These are phyloP conservation scores for Vespertilio murinus DNA, from an alignment of 2,797 vertebrate genomes.

Conservation along the genomic window DNA sequence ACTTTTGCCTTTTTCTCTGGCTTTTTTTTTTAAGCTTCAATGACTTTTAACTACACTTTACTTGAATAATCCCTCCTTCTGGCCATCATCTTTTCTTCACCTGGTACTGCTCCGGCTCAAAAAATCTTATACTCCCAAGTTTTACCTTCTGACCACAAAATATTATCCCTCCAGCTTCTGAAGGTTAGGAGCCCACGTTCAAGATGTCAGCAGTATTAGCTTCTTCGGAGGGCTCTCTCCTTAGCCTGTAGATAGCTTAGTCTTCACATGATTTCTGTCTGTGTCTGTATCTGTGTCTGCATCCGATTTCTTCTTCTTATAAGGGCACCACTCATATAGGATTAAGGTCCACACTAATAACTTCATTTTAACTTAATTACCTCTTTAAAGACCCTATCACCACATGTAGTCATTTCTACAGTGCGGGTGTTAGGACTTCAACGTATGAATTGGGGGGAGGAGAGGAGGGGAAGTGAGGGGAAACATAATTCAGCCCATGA, in stretches of 20 bases:
- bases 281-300: neutral
- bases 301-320: neutral
- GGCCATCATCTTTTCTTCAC: neutral
- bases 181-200: neutral
- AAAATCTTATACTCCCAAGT: neutral
- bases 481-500: neutral
- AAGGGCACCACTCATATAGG: neutral
- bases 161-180: neutral
- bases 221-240: neutral
- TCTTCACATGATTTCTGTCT: neutral
- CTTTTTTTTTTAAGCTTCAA: neutral
- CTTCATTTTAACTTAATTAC: neutral
- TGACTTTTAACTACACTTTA: neutral
- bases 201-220: neutral
- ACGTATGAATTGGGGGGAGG: neutral
- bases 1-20: neutral
- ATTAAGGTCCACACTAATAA: neutral
- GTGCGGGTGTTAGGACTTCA: neutral
- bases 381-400: neutral
- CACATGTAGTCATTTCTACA: neutral
- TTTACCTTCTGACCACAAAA: constrained; percentile 10
- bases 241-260: neutral
- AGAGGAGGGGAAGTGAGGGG: rapidly evolving
- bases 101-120: neutral
- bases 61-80: neutral